A percentile compares a stretch with the other conserved stretches of the same genome.
Conservation (phyloP, 2,888 invertebrate genomes). For the Teinopalpus imperialis region DNA sequence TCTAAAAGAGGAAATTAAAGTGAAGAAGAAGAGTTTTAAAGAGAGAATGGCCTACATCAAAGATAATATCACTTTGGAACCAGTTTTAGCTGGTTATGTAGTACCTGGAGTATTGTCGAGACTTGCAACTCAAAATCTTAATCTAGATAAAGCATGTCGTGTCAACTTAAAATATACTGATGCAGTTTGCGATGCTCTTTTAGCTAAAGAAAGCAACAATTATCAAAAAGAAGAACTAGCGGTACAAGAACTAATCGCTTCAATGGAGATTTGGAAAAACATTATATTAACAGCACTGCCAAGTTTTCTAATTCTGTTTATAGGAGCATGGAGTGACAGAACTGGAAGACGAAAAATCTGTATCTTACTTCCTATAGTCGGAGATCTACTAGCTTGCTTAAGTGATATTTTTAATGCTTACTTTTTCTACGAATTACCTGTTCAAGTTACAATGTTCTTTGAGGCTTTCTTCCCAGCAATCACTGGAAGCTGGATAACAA, state of each 20-base stretch:
- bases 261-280: constrained; percentile 80
- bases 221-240: constrained; percentile 83
- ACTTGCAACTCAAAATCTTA: constrained; percentile 90
- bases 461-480: constrained; percentile 78
- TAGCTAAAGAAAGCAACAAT: constrained; percentile 85
- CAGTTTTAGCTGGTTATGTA: constrained; percentile 83
- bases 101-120: constrained; percentile 84
- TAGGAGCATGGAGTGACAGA: constrained; percentile 84
- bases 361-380: constrained; percentile 78
- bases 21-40: constrained; percentile 53
- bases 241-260: constrained; percentile 79
- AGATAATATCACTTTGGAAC: constrained; percentile 85
- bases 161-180: constrained; percentile 88
- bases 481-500: constrained; percentile 79
- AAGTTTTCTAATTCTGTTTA: constrained; percentile 75
- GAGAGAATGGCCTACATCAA: constrained; percentile 72
- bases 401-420: constrained; percentile 77
- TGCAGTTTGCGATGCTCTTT: constrained; percentile 87
- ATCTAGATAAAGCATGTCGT: constrained; percentile 91
- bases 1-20: constrained; percentile 41
- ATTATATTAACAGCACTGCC: constrained; percentile 78
- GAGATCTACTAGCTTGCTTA: constrained; percentile 72
- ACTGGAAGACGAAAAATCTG: constrained; percentile 81
- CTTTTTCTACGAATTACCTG: constrained; percentile 77
- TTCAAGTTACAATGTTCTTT: constrained; percentile 74